Evolutionary conservation across 92 coral and sea anemone genomes (phyloP).

Genomic region (Heliopora coerulea): DNA sequence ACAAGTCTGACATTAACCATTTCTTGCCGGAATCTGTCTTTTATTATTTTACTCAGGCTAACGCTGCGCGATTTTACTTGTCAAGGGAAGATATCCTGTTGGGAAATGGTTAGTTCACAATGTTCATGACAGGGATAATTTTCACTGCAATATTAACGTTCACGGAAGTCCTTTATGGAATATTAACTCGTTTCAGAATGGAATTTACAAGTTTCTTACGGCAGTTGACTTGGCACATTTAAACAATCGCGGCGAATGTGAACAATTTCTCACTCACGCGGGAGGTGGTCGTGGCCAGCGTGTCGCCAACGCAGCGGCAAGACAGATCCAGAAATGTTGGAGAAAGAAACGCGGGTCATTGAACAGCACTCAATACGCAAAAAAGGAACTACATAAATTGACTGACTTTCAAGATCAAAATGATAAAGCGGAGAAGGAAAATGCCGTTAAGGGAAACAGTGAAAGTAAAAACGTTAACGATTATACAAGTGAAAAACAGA

Average conservation of each 20-base stretch:
- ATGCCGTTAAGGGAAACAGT: neutral
- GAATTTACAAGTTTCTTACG: constrained; percentile 22
- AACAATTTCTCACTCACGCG: neutral
- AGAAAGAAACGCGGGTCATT: neutral
- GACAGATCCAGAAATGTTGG: constrained; percentile 24
- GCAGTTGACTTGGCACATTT: constrained; percentile 7
- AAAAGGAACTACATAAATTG: neutral
- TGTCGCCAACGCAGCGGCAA: neutral
- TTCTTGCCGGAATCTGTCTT: too few relatives aligned
- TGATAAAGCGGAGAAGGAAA: neutral
- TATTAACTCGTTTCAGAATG: constrained; percentile 23
- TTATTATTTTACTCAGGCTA: too few relatives aligned
- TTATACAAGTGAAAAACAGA: too few relatives aligned
- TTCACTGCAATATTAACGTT: too few relatives aligned
- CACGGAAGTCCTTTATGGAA: too few relatives aligned
- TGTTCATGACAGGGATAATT: too few relatives aligned
- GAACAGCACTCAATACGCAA: too few relatives aligned
- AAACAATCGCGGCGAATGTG: constrained; percentile 21
- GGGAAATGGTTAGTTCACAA: too few relatives aligned
- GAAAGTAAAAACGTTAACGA: too few relatives aligned
- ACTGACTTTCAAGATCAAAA: neutral
- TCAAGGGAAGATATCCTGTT: too few relatives aligned
- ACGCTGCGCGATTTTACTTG: too few relatives aligned
- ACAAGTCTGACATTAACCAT: too few relatives aligned
- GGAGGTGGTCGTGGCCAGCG: constrained; percentile 6